Base-by-base conservation (phyloP, 2,888 invertebrate genomes). In the Aphidius colemani region DNA sequence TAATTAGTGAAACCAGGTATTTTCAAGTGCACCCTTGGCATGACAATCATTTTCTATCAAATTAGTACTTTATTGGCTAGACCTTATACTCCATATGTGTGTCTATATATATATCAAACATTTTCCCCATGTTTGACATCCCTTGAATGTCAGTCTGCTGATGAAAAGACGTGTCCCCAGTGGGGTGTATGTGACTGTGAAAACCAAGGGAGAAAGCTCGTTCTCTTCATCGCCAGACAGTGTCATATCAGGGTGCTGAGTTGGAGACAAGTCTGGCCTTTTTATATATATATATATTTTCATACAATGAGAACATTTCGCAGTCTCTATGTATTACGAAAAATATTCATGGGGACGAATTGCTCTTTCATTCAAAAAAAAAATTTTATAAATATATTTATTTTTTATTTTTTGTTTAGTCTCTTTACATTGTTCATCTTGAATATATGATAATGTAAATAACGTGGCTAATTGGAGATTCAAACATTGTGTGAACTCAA, bases 381-480 rank as follows among this genome's bases (percentile, higher is more conserved):
- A 30, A 30, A 30, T 30, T 30, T 30, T 30, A 30, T 30, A 30
- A 30, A 5, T 30, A 30, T 30, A 30, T 30, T 30, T 30, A 5
- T 30, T 30, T 30, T 30, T 30, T 30, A 5, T 30, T 30, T 30
- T 30, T 30, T 30, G 3, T 30, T 30, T 30, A 5, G 3, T 30
- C 30, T 30, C 5, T 30, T 30, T 30, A 30, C 5, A 30, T 30
- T 30, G 5, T 4, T 30, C 30, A 30, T 30, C 63, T 70, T 67
- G 70, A 66, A 71, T 68, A 53, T 62, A 66, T 75, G 72, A 75
- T 78, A 79, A 79, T 77, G 78, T 78, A 81, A 81, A 81, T 79
- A 78, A 78, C 78, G 76, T 74, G 74, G 78, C 79, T 81, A 82
- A 82, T 82, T 82, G 80, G 78, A 78, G 74, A 70, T 72, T 69